Evolutionary conservation across 2,888 invertebrate genomes (phyloP).

Genomic region (Stomorhina lunata): DNA sequence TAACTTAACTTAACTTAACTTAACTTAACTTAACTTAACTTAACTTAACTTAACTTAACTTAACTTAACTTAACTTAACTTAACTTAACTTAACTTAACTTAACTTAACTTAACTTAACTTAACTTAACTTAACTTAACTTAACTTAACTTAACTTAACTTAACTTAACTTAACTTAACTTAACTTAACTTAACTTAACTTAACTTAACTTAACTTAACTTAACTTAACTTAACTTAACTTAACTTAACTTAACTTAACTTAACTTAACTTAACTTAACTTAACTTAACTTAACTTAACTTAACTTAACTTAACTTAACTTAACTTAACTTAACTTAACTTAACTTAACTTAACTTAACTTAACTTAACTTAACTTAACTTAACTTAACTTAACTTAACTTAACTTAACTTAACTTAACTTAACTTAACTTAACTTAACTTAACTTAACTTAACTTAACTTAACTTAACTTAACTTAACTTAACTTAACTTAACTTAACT

Average conservation of each 20-base stretch:
- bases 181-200: conserved; percentile 8
- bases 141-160: conserved; percentile 19
- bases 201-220: background rate
- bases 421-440: background rate
- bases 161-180: conserved; percentile 14
- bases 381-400: background rate
- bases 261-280: background rate
- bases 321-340: background rate
- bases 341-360: background rate
- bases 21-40: conserved; percentile 19
- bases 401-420: background rate
- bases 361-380: background rate
- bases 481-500: background rate
- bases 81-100: conserved; percentile 6
- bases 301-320: background rate
- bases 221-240: conserved; percentile 9
- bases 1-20: conserved; percentile 24
- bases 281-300: background rate
- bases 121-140: conserved; percentile 18
- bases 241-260: conserved; percentile 18
- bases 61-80: conserved; percentile 14
- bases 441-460: background rate
- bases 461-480: background rate
- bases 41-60: conserved; percentile 14
- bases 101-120: conserved; percentile 8